Base-by-base conservation (phyloP, 2,888 invertebrate species). In the Cremastinae sp. region DNA sequence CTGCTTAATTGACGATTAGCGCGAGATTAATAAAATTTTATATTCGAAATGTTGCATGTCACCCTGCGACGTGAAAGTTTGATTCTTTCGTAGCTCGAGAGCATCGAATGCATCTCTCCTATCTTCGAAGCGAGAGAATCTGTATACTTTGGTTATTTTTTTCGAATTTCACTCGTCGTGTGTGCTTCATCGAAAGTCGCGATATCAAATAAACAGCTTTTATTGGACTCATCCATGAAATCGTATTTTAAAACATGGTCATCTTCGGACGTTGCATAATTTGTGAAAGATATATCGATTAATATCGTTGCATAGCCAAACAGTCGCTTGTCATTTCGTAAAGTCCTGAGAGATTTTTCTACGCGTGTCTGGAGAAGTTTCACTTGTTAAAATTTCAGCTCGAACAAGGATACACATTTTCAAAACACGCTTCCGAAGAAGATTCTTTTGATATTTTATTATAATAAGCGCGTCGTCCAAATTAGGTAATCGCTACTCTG, bases 191-290 rank as follows among this genome's bases (percentile, higher is more conserved):
- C 47, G 34, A 54, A 36, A 62, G 54, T 62, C 22, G 70, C 71
- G 38, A 18, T 34, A 18, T 56, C 22, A 10, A 14, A 20, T 16
- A 5, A n/a, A 51, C 28, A 47, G 16, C 16, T 18, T 16, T 10
- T 3, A 20, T 18, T 18, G 14, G 12, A 47, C 47, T 68, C n/a
- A 22, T 14, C 16, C 28, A 18, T 18, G 3, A 38, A 56, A 43
- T 69, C 41, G n/a, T n/a, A n/a, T 22, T 51, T 41, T 69, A 47
- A 18, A 36, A 9, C 47, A n/a, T 14, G 36, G 4, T 5, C 41
- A 71, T 56, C 43, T 45, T 62, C 47, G 20, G 61, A 47, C 18
- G 41, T 61, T 61, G 61, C 61, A 34, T 61, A n/a, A 68, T 54
- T 41, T 8, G 8, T 8, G 41, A 64, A 18, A 51, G 51, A 38